phyloP scores from a whole-genome alignment of 2,888 invertebrate genomes.

The Koerneria pararmatus region DNA sequence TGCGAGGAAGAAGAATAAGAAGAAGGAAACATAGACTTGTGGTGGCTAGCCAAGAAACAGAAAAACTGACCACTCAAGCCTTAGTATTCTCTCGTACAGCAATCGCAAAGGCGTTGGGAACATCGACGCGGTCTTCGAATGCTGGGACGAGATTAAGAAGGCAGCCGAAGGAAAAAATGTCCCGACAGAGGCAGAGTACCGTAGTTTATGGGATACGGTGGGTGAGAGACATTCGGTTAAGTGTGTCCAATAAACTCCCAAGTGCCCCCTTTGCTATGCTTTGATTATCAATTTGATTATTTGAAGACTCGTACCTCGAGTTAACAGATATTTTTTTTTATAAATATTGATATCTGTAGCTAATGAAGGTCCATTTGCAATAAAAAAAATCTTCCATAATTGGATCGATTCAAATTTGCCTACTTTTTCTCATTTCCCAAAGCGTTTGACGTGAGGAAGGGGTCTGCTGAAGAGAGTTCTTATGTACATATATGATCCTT shows the following conservation, averaged over 20 bases:
- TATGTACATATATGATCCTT: too few species aligned
- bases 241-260: not conserved
- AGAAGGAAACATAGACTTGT: too few species aligned
- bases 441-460: not conserved
- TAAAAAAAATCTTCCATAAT: not conserved
- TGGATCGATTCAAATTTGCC: not conserved
- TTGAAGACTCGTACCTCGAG: not conserved
- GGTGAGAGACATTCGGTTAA: not conserved
- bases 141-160: constrained; percentile 42
- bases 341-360: not conserved
- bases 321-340: not conserved
- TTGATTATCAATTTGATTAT: not conserved
- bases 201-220: constrained; percentile 43
- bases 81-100: too few species aligned
- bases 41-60: too few species aligned
- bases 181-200: constrained; percentile 33
- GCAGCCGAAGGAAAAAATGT: constrained; percentile 32
- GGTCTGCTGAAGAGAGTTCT: too few species aligned
- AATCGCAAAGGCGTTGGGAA: constrained; percentile 53
- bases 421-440: not conserved
- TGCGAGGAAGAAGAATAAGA: too few species aligned
- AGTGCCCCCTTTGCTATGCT: not conserved
- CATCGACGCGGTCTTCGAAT: constrained; percentile 40
- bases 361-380: not conserved
- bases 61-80: too few species aligned